These are phyloP conservation scores for Zelleria hepariella DNA, from an alignment of 2,888 invertebrate genomes.

Conservation along the genomic window DNA sequence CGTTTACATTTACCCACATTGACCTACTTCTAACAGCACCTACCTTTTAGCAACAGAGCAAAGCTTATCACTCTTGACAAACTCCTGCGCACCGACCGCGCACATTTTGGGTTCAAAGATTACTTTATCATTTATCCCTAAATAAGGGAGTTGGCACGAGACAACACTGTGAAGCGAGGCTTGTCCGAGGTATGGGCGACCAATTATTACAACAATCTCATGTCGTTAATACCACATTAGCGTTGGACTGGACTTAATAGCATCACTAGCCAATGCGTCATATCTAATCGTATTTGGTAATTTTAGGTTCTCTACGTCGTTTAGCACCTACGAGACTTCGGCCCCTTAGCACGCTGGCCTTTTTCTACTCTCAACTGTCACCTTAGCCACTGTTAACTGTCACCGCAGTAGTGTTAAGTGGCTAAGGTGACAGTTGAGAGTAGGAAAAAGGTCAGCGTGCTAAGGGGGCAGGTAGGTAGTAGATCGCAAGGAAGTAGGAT, in stretches of 20 bases:
- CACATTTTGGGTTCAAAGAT: constrained; percentile 34
- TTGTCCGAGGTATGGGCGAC: constrained; percentile 26
- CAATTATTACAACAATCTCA: constrained; percentile 32
- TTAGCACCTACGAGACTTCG: no score
- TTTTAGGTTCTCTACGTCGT: not conserved
- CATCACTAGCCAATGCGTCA: constrained; percentile 1
- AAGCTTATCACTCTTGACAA: constrained; percentile 23
- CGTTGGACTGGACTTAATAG: constrained; percentile 17
- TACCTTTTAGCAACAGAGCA: constrained; percentile 39
- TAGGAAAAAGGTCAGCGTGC: no score
- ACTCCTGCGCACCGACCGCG: constrained; percentile 27
- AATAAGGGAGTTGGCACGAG: constrained; percentile 20
- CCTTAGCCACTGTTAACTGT: no score
- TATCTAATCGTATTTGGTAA: not conserved
- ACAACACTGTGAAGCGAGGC: constrained; percentile 21
- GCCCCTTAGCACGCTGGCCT: no score
- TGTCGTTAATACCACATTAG: constrained; percentile 58
- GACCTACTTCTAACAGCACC: not conserved
- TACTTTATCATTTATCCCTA: constrained; percentile 1
- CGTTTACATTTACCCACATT: no score
- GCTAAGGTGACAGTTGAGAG: no score
- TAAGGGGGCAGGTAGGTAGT: no score
- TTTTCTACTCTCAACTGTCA: no score
- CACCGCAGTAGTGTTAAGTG: no score
- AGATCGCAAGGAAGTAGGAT: no score